phyloP scores from a whole-genome alignment of 2,888 invertebrate species.

The Anarsia innoxiella region DNA sequence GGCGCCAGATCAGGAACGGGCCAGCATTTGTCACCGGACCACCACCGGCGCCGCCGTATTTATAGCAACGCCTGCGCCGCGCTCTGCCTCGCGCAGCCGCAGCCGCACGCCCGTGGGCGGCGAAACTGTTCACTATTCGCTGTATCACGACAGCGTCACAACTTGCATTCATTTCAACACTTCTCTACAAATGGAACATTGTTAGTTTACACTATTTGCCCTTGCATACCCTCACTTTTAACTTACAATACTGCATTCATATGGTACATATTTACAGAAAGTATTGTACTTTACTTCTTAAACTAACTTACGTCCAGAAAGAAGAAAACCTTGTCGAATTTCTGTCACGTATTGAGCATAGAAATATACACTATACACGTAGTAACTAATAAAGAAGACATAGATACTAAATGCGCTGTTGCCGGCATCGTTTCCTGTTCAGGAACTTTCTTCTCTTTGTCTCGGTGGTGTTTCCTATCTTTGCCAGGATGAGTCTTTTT shows the following conservation, averaged over 20 bases:
- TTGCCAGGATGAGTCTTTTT: constrained; percentile 48
- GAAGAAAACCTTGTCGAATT: constrained; percentile 10
- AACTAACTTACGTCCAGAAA: constrained; percentile 9
- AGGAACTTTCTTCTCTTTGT: constrained; percentile 37
- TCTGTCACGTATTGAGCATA: constrained; percentile 28
- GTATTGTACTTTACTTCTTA: constrained; percentile 25
- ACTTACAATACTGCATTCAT: constrained; percentile 25
- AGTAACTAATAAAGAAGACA: constrained; percentile 21
- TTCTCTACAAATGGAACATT: constrained; percentile 4
- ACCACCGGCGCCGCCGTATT: constrained; percentile 70
- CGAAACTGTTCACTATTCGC: constrained; percentile 32
- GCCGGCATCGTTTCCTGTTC: constrained; percentile 27
- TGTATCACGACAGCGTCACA: constrained; percentile 32
- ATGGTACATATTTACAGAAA: constrained; percentile 50
- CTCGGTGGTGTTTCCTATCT: constrained; percentile 22
- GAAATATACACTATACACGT: constrained; percentile 22
- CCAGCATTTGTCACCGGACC: constrained; percentile 72
- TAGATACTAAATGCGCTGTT: constrained; percentile 23
- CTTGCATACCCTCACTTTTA: constrained; percentile 40
- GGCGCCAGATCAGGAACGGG: constrained; percentile 56
- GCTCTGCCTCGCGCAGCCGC: constrained; percentile 7
- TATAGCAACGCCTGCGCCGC: constrained; percentile 60
- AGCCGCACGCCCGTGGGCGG: constrained; percentile 48
- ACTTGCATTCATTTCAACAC: constrained; percentile 15
- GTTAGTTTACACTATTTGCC: constrained; percentile 21